These are phyloP conservation scores for Pseudorectes ferrugineus DNA, from an alignment of 2,113 vertebrate genomes.

Conservation along the genomic window DNA sequence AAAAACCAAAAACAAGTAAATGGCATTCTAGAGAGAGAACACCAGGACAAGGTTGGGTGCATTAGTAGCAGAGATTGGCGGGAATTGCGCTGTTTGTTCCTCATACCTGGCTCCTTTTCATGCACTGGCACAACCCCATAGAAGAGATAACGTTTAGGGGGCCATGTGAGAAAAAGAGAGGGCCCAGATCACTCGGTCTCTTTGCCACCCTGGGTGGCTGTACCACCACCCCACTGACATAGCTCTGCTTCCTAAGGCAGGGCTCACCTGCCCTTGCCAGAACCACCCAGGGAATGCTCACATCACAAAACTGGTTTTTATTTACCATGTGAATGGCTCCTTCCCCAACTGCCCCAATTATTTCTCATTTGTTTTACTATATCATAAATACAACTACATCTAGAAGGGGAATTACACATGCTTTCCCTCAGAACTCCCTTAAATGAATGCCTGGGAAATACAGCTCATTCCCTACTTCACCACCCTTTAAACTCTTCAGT, in stretches of 20 bases:
- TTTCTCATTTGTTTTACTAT: neutral
- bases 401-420: neutral
- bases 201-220: fast-evolving
- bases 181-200: neutral
- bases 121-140: fast-evolving
- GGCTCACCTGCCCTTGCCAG: neutral
- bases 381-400: neutral
- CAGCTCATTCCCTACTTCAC: neutral
- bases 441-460: neutral
- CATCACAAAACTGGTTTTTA: neutral
- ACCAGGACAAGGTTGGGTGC: neutral
- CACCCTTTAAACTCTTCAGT: neutral
- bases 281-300: neutral
- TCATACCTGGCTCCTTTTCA: neutral
- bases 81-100: neutral
- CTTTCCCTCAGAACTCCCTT: neutral
- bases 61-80: slow-evolving; percentile 37
- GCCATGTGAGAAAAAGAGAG: neutral
- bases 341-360: neutral
- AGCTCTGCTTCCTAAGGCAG: neutral
- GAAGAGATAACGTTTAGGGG: neutral
- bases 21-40: neutral
- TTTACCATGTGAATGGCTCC: neutral
- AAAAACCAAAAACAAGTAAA: neutral
- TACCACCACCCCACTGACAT: neutral